Base-by-base conservation (phyloP, 1,140 invertebrate genomes). In the Aphelenchoides avenae region DNA sequence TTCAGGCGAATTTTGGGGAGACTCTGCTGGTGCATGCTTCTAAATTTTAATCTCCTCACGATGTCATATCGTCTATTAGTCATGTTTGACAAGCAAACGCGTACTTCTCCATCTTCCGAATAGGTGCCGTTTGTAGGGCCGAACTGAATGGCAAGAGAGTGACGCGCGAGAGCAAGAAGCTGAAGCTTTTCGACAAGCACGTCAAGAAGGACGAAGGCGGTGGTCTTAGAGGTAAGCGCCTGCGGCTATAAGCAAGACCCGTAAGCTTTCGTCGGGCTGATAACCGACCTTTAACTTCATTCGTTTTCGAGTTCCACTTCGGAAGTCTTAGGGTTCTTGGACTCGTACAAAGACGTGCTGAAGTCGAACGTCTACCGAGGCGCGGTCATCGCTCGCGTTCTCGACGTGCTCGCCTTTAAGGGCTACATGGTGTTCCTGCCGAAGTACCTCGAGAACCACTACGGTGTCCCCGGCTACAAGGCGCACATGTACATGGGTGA, bases 401-500 rank as follows among this genome's bases (percentile, higher is more conserved):
- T 62, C 33, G 73, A 75, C 52, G 53, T 75, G 40, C 39, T 75
- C 1, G 74, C 73, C 2, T 71, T 75, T 52, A 77, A 71, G 39
- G 73, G 74, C 18, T 77, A 75, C 43, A 59, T 76, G 53, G 72
- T 75, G 1, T 75, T 75, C 47, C 44, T 77, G 30, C 75, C 73
- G 1, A 75, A 75, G 56, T 75, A 71, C 54, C 48, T 75, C 33
- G 73, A 75, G 49, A 77, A 77, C 48, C 73, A 75, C 48, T 75
- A 68, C 49, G 73, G 73, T 18, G 73, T 75, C 48, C 75, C 73
- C 13, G 75, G 68, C 30, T 77, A 77, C 49, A 46, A 52, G 50
- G 73, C 77, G 22, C 75, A 75, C 43, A 40, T 66, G 6, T 72
- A 70, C 22, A 77, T 75, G 70, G 69, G 70, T 71, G 66, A 42